Conservation (phyloP, 2,888 invertebrate species). For the Crossocerus cetratus region DNA sequence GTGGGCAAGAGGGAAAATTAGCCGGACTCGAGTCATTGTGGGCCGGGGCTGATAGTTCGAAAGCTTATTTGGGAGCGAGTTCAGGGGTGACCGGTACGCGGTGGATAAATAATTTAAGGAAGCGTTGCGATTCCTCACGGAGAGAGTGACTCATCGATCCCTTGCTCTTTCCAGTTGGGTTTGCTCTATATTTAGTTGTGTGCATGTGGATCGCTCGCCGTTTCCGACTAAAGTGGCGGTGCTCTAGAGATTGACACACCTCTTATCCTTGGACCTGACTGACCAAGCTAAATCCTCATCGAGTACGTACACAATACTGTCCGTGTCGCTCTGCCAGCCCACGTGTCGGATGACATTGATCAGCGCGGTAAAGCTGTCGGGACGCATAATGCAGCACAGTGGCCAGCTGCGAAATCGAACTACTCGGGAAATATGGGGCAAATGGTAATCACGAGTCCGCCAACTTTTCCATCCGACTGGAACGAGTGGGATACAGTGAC, state of each 20-base stretch:
- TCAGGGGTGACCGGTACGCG: no score
- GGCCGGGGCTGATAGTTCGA: no score
- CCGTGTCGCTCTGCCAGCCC: neutral
- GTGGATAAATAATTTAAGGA: conserved; percentile 4
- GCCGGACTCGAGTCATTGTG: no score
- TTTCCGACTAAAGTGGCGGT: neutral
- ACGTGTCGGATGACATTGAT: neutral
- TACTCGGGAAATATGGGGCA: conserved; percentile 5
- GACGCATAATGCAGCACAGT: neutral
- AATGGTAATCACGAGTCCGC: neutral
- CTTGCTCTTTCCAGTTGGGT: conserved; percentile 1
- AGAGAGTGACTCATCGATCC: conserved; percentile 18
- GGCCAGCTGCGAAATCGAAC: conserved; percentile 1
- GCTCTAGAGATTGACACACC: conserved; percentile 15
- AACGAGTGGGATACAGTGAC: conserved; percentile 42
- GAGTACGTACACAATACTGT: neutral
- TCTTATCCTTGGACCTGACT: conserved; percentile 7
- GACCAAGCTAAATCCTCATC: neutral
- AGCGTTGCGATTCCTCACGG: neutral
- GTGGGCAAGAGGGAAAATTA: no score
- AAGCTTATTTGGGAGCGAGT: no score
- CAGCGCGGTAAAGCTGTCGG: neutral
- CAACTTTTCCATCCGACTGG: conserved; percentile 38
- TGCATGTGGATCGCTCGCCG: conserved; percentile 4
- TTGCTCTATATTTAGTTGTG: conserved; percentile 13